Evolutionary conservation across 2,113 vertebrate species (phyloP).

Genomic region (Urocolius indicus): DNA sequence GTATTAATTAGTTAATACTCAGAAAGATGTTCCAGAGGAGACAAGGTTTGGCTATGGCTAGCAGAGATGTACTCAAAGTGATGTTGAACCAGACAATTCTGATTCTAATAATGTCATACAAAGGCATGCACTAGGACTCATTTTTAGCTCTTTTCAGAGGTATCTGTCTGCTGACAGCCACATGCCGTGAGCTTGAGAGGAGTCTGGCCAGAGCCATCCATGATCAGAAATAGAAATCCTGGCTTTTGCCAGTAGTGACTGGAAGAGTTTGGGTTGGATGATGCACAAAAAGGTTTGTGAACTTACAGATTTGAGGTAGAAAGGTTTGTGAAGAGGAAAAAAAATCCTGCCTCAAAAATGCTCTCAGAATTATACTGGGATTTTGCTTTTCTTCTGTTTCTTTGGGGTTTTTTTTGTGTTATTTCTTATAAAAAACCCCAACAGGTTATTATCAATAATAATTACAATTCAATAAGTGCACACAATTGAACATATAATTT

Average conservation of each 20-base stretch:
- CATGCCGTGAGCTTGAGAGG: neutral
- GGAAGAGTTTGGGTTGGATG: neutral
- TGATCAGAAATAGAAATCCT: slow-evolving; percentile 4
- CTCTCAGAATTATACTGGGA: neutral
- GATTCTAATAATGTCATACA: neutral
- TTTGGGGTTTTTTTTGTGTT: neutral
- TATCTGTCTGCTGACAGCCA: neutral
- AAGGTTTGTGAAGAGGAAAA: neutral
- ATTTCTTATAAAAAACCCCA: neutral
- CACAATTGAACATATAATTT: neutral
- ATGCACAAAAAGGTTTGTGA: neutral
- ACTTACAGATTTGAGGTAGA: neutral
- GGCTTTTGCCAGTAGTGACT: neutral
- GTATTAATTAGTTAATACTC: neutral
- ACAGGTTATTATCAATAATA: neutral
- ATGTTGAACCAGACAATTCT: neutral
- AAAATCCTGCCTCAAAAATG: neutral
- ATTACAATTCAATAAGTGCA: neutral
- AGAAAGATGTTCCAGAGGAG: neutral
- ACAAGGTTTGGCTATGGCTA: neutral
- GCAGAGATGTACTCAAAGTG: neutral
- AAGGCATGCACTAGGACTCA: neutral
- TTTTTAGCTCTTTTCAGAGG: neutral
- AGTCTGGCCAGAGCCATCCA: neutral
- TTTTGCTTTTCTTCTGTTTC: neutral